Evolutionary conservation across 1,140 invertebrate genomes (phyloP).

Genomic region (Thereuonema tuberculata): DNA sequence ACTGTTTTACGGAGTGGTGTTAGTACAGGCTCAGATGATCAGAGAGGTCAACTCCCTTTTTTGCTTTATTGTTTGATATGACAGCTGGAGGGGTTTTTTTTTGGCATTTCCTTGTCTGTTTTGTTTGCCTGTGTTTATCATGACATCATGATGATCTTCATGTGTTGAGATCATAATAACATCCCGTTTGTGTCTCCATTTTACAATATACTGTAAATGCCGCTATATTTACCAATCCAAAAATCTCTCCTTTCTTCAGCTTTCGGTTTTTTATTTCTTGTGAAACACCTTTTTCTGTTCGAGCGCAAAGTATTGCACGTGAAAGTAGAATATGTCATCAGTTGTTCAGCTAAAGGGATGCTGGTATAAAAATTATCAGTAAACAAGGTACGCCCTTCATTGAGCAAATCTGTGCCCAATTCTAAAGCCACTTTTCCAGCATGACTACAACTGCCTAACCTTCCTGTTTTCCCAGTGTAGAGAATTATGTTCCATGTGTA

Average conservation of each 20-base stretch:
- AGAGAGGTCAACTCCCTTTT: neutral
- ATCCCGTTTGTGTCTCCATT: neutral
- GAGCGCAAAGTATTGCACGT: neutral
- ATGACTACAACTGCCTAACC: neutral
- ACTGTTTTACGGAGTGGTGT: neutral
- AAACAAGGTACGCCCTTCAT: constrained; percentile 1
- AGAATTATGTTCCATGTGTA: constrained; percentile 5
- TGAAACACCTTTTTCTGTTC: neutral
- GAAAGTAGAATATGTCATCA: neutral
- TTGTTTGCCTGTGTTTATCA: neutral
- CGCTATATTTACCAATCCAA: too few species aligned
- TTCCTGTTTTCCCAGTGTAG: neutral
- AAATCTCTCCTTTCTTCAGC: neutral
- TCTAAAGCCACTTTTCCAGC: neutral
- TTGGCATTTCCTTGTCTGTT: neutral
- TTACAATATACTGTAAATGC: too few species aligned
- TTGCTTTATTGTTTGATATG: neutral
- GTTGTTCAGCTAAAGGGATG: constrained; percentile 1
- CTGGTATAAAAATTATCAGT: constrained; percentile 4
- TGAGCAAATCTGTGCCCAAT: neutral
- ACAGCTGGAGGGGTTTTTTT: neutral
- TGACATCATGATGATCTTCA: neutral
- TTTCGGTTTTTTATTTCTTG: neutral
- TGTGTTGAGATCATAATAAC: neutral
- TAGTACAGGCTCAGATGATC: neutral